Evolutionary conservation across 2,113 vertebrate genomes (phyloP).

Genomic region (Cyanistes caeruleus): DNA sequence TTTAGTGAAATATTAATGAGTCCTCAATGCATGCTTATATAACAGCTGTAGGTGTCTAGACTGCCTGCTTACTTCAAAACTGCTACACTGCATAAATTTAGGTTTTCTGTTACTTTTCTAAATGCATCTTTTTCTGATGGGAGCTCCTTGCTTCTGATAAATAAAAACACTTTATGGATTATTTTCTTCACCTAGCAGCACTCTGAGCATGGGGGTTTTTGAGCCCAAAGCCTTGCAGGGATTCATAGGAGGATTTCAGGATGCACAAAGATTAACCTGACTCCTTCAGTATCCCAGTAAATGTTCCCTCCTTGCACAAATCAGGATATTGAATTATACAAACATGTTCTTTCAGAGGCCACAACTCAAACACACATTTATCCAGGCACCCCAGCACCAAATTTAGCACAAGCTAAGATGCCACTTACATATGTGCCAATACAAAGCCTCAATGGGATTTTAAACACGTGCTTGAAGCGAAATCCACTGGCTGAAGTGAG

Average conservation of each 20-base stretch:
- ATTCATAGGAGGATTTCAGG: not conserved
- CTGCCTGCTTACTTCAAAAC: not conserved
- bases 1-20: not conserved
- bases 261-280: not conserved
- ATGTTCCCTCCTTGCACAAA: not conserved
- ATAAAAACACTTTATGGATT: not conserved
- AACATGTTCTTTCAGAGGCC: not conserved
- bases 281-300: not conserved
- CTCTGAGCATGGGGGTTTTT: not conserved
- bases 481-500: not conserved
- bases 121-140: not conserved
- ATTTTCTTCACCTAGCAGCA: not conserved
- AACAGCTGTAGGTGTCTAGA: not conserved
- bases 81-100: not conserved
- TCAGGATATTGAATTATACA: not conserved
- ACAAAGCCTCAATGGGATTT: not conserved
- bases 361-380: not conserved
- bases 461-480: rapidly evolving
- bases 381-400: not conserved
- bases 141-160: not conserved
- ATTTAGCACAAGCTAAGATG: not conserved
- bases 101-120: not conserved
- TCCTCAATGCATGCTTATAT: not conserved
- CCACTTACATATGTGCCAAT: rapidly evolving
- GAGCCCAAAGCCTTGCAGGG: not conserved